These are phyloP conservation scores for Semnornis frantzii DNA, from an alignment of 2,113 vertebrate species.

Conservation along the genomic window DNA sequence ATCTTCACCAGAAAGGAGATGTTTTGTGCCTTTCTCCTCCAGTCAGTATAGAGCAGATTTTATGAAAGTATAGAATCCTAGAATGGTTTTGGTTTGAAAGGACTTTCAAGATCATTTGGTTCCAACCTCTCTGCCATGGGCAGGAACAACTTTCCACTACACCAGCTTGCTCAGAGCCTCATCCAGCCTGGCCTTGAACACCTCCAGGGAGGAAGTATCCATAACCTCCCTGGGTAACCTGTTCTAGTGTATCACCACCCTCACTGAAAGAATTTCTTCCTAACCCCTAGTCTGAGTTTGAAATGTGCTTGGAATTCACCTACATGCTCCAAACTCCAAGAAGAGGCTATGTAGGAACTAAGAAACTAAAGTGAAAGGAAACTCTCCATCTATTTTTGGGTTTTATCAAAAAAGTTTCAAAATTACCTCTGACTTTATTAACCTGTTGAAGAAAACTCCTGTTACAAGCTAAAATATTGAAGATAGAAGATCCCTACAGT, in stretches of 20 bases:
- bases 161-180: too few species aligned
- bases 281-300: neutral
- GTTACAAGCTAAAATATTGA: slow-evolving; percentile 26
- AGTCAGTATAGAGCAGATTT: neutral
- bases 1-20: neutral
- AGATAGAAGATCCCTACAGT: slow-evolving; percentile 33
- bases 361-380: neutral
- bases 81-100: too few species aligned
- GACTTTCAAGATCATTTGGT: too few species aligned
- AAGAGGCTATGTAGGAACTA: neutral
- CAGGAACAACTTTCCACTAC: too few species aligned
- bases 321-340: neutral
- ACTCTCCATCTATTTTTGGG: neutral
- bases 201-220: too few species aligned
- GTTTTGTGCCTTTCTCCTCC: neutral
- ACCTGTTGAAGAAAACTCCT: slow-evolving; percentile 4
- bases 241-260: too few species aligned
- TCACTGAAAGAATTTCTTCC: too few species aligned
- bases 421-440: neutral
- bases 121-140: too few species aligned
- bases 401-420: neutral
- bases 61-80: neutral
- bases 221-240: too few species aligned
- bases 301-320: neutral
- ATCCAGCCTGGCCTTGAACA: too few species aligned